Evolutionary conservation across 2,797 vertebrate species (phyloP).

Genomic region (Ptychadena robeensis): DNA sequence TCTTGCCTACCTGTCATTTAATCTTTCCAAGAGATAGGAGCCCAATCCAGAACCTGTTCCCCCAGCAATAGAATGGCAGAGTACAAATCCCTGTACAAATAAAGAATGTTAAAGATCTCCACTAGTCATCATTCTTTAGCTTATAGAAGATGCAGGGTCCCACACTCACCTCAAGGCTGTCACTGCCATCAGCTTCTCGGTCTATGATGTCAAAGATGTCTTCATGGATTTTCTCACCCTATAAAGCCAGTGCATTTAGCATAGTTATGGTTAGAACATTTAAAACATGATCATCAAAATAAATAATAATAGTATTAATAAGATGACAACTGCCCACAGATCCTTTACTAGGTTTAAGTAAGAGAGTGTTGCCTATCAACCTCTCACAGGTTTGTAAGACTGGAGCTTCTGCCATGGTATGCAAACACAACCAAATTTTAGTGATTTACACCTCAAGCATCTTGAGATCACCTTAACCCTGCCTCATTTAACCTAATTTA

Average conservation of each 20-base stretch:
- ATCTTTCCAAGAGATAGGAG: slow-evolving; percentile 91
- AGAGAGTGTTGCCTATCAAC: too few species aligned
- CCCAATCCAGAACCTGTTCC: slow-evolving; percentile 93
- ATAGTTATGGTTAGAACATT: not conserved
- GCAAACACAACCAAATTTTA: too few species aligned
- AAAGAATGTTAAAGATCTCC: not conserved
- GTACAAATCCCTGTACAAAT: slow-evolving; percentile 87
- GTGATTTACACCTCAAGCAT: too few species aligned
- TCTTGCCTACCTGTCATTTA: slow-evolving; percentile 89
- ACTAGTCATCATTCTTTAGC: not conserved
- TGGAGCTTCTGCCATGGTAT: too few species aligned
- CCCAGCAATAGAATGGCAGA: slow-evolving; percentile 95
- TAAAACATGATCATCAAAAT: too few species aligned
- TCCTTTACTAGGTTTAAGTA: too few species aligned
- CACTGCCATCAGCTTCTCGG: slow-evolving; percentile 94
- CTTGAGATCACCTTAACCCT: too few species aligned
- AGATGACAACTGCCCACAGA: too few species aligned
- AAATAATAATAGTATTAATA: too few species aligned
- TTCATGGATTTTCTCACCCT: slow-evolving; percentile 98
- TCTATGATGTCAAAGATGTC: slow-evolving; percentile 99
- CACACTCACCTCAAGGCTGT: slow-evolving; percentile 84
- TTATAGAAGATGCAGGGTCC: not conserved
- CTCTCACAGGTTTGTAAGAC: too few species aligned
- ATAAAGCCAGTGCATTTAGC: not conserved
- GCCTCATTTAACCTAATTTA: too few species aligned